Evolutionary conservation across 2,888 invertebrate species (phyloP).

Genomic region (Ormyrus rosae): DNA sequence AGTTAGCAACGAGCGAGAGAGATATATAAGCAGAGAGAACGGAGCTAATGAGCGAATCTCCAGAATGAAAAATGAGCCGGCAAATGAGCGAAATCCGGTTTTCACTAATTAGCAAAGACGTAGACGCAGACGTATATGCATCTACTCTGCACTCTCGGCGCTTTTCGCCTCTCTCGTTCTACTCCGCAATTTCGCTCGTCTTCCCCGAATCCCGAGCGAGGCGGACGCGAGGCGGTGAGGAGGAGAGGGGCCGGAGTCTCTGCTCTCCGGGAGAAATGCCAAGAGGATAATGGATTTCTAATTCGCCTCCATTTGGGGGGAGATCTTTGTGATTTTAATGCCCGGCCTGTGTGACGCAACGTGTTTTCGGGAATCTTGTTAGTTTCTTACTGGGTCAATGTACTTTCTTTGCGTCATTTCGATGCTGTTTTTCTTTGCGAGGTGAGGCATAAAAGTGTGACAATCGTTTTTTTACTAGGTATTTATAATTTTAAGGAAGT

Average conservation of each 20-base stretch:
- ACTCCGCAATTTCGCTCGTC: not conserved
- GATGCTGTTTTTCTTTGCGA: too few species aligned
- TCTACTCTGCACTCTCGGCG: conserved; percentile 12
- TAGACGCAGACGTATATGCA: conserved; percentile 7
- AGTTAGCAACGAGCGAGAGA: not conserved
- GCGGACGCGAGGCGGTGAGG: not conserved
- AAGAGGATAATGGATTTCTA: conserved; percentile 42
- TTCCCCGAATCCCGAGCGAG: not conserved
- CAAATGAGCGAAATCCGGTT: conserved; percentile 66
- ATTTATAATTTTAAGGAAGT: too few species aligned
- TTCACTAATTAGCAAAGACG: conserved; percentile 65
- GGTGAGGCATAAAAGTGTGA: too few species aligned
- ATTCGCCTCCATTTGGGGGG: conserved; percentile 35
- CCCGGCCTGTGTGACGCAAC: not conserved
- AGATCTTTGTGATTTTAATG: conserved; percentile 39
- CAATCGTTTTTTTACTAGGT: too few species aligned
- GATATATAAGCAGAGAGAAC: conserved; percentile 12
- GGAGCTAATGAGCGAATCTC: conserved; percentile 65
- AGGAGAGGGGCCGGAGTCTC: not conserved
- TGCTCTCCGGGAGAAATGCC: conserved; percentile 20
- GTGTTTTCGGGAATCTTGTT: conserved; percentile 4
- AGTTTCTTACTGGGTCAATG: not conserved
- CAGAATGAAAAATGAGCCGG: conserved; percentile 59
- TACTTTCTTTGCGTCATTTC: too few species aligned
- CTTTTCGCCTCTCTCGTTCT: not conserved